A percentile compares a stretch with the other conserved stretches of the same genome.
phyloP scores from a whole-genome alignment of 2,113 vertebrate genomes.

The Pitta sordida region DNA sequence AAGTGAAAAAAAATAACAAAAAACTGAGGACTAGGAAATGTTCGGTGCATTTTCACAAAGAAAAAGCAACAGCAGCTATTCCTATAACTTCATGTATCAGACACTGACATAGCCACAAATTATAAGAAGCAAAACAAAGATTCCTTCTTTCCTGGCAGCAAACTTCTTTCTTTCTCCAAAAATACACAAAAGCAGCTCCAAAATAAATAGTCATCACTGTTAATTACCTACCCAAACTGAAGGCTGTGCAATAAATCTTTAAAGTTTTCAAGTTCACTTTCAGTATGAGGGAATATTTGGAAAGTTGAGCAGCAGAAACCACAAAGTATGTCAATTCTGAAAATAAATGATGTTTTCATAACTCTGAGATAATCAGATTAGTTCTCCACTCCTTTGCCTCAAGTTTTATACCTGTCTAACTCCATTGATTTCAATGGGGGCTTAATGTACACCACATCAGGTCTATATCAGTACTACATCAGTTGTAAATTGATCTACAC shows the following conservation, averaged over 20 bases:
- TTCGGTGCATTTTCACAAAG: not conserved
- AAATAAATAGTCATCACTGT: conserved; percentile 49
- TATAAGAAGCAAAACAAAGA: conserved; percentile 31
- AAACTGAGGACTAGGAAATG: not conserved
- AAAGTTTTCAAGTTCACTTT: not conserved
- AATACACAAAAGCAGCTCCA: conserved; percentile 22
- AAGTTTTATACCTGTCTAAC: conserved; percentile 28
- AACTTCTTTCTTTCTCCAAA: conserved; percentile 3
- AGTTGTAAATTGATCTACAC: conserved; percentile 19
- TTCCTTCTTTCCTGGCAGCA: conserved; percentile 24
- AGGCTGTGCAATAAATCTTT: conserved; percentile 13
- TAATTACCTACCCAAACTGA: conserved; percentile 38
- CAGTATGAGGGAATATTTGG: not conserved
- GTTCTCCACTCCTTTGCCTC: not conserved
- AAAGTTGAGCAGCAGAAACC: conserved; percentile 14
- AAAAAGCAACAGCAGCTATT: not conserved
- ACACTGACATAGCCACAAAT: conserved; percentile 18
- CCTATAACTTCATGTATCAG: conserved; percentile 13
- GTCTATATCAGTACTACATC: not conserved
- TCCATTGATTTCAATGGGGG: not conserved
- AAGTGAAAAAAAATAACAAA: not conserved
- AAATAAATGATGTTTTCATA: conserved; percentile 48
- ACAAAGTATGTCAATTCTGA: conserved; percentile 12
- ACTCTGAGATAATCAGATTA: conserved; percentile 43
- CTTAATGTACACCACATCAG: not conserved